phyloP scores from a whole-genome alignment of 2,113 vertebrate species.

The Lucifuga dentata region DNA sequence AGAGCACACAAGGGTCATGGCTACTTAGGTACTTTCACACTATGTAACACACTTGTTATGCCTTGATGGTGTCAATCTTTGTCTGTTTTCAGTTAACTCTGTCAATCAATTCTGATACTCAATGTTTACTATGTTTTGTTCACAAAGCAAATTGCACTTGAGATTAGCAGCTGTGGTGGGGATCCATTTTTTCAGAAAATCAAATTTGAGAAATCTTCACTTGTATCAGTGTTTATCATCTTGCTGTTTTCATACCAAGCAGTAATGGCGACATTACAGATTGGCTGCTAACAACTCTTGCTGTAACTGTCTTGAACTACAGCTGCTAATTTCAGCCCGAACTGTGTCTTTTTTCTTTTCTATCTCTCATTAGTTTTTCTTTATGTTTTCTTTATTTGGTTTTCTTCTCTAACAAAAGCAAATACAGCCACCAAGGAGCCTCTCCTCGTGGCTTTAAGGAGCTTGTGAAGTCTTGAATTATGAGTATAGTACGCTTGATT shows the following conservation, averaged over 20 bases:
- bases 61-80: slow-evolving; percentile 80
- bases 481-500: slow-evolving; percentile 77
- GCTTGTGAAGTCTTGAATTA: slow-evolving; percentile 76
- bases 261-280: slow-evolving; percentile 7
- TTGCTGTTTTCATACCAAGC: neutral
- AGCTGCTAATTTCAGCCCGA: slow-evolving; percentile 85
- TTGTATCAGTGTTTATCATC: no score
- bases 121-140: slow-evolving; percentile 84
- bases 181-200: slow-evolving; percentile 23
- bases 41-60: slow-evolving; percentile 73
- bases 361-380: slow-evolving; percentile 78
- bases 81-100: slow-evolving; percentile 82
- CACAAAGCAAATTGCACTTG: slow-evolving; percentile 80
- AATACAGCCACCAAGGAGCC: slow-evolving; percentile 75
- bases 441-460: slow-evolving; percentile 76
- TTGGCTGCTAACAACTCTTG: slow-evolving; percentile 36
- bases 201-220: neutral
- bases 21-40: slow-evolving; percentile 58
- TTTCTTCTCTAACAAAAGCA: slow-evolving; percentile 76
- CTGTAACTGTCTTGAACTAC: slow-evolving; percentile 66
- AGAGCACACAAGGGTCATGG: slow-evolving; percentile 55
- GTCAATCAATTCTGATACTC: slow-evolving; percentile 81
- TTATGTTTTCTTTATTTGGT: slow-evolving; percentile 76
- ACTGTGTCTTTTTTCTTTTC: slow-evolving; percentile 79
- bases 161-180: slow-evolving; percentile 85